Evolutionary conservation across 2,113 vertebrate genomes (phyloP).

Genomic region (Psettodes erumei): DNA sequence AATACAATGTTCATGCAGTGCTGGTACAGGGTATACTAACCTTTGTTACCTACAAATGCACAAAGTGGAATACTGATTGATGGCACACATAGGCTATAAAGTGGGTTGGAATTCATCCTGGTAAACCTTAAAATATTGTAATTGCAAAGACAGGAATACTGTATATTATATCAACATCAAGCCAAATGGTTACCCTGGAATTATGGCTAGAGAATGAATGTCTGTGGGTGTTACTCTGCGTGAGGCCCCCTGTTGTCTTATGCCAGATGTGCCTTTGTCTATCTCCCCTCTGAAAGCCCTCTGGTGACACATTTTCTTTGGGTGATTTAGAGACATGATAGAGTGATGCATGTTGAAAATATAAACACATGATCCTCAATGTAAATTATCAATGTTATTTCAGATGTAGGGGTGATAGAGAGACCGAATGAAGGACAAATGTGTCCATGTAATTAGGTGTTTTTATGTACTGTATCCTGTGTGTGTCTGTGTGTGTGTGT

Average conservation of each 20-base stretch:
- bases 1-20: slow-evolving; percentile 8
- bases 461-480: neutral
- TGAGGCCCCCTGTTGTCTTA: neutral
- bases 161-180: slow-evolving; percentile 8
- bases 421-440: neutral
- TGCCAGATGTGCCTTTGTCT: slow-evolving; percentile 23
- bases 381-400: slow-evolving; percentile 11
- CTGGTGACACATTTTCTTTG: neutral
- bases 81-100: no score
- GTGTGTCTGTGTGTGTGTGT: slow-evolving; percentile 9
- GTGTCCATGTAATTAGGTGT: neutral
- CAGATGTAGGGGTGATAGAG: neutral
- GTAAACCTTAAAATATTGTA: no score
- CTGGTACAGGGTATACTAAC: neutral
- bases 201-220: neutral
- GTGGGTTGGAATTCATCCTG: neutral
- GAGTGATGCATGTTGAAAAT: slow-evolving; percentile 11
- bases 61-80: neutral
- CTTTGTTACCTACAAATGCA: no score
- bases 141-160: neutral
- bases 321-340: slow-evolving; percentile 21
- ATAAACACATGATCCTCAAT: neutral
- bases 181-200: neutral
- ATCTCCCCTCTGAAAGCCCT: neutral
- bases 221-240: slow-evolving; percentile 9